Evolutionary conservation across 2,888 invertebrate species (phyloP).

Genomic region (Pyralis farinalis): DNA sequence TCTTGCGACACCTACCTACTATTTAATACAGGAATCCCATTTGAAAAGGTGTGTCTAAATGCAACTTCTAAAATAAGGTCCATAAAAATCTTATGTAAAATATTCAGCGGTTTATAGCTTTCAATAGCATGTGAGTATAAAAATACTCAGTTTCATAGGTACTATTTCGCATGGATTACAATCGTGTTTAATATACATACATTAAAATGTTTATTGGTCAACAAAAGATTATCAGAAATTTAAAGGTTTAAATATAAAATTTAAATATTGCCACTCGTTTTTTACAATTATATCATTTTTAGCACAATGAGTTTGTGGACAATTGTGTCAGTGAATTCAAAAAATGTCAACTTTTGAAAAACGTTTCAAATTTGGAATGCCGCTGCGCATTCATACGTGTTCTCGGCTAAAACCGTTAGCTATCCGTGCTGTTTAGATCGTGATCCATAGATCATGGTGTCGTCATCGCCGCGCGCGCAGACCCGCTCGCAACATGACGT

Average conservation of each 20-base stretch:
- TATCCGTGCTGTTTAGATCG: conserved; percentile 45
- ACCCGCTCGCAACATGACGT: conserved; percentile 68
- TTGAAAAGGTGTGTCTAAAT: no score
- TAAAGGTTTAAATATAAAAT: no score
- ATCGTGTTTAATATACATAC: no score
- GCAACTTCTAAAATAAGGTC: no score
- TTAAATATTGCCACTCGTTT: not conserved
- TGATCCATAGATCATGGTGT: conserved; percentile 75
- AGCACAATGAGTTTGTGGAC: not conserved
- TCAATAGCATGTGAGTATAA: no score
- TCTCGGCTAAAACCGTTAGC: conserved; percentile 39
- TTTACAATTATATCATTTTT: not conserved
- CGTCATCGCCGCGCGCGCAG: conserved; percentile 76
- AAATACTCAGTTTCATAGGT: no score
- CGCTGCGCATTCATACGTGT: conserved; percentile 21
- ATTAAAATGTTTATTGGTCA: not conserved
- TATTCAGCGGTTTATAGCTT: no score
- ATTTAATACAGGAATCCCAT: no score
- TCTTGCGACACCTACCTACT: no score
- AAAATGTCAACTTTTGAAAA: conserved; percentile 11
- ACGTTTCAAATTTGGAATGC: conserved; percentile 22
- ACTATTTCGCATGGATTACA: no score
- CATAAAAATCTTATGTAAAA: no score
- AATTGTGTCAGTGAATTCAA: conserved; percentile 1
- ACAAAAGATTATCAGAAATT: not conserved